These are phyloP conservation scores for Sander vitreus DNA, from an alignment of 2,113 vertebrate species.

Conservation along the genomic window DNA sequence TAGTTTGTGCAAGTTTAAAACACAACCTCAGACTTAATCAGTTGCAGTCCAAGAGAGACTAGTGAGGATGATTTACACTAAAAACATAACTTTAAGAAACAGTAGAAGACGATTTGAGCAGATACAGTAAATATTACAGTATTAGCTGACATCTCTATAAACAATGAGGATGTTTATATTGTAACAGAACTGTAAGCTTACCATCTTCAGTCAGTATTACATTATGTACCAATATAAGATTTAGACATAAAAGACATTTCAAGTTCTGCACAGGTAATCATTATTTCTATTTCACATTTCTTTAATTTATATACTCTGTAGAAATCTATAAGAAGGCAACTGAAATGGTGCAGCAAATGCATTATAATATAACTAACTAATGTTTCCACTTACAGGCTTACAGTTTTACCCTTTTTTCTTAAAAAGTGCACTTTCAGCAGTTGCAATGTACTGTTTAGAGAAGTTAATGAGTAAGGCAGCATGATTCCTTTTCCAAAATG, in stretches of 20 bases:
- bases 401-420: conserved; percentile 34
- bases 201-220: conserved; percentile 27
- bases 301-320: conserved; percentile 63
- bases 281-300: conserved; percentile 74
- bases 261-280: conserved; percentile 69
- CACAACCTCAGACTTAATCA: conserved; percentile 26
- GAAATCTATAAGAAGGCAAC: conserved; percentile 63
- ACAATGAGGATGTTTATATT: conserved; percentile 23
- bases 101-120: conserved; percentile 20
- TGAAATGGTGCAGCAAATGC: conserved; percentile 56
- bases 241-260: conserved; percentile 65
- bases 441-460: conserved; percentile 45
- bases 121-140: conserved; percentile 44
- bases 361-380: conserved; percentile 37
- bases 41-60: conserved; percentile 24
- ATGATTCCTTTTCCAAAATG: conserved; percentile 24
- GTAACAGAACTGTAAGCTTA: conserved; percentile 27
- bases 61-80: conserved; percentile 41
- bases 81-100: conserved; percentile 23
- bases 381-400: conserved; percentile 51
- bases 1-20: conserved; percentile 68
- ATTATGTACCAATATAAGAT: conserved; percentile 61
- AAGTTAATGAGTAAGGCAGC: conserved; percentile 72
- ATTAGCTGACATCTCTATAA: conserved; percentile 37
- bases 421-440: conserved; percentile 71